Evolutionary conservation across 2,888 invertebrate genomes (phyloP).

Genomic region (Lepidonotus clava): DNA sequence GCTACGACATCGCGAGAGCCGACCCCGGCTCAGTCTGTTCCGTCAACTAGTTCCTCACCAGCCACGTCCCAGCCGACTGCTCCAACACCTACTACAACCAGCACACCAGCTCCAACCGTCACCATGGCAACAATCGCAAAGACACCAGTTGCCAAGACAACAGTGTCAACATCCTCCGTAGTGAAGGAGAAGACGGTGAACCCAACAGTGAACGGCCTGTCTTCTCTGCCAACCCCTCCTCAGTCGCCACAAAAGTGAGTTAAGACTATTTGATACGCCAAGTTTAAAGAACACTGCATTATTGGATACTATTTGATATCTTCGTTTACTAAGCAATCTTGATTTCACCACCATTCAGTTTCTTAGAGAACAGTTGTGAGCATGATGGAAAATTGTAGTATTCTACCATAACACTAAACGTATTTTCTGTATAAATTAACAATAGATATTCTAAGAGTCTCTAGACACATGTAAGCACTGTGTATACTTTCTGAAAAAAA

Average conservation of each 20-base stretch:
- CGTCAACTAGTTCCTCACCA: background rate
- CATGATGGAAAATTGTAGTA: too few relatives aligned
- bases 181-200: slow-evolving; percentile 4
- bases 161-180: slow-evolving; percentile 32
- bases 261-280: too few relatives aligned
- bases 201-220: slow-evolving; percentile 25
- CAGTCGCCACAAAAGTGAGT: slow-evolving; percentile 61
- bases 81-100: background rate
- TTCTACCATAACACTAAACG: too few relatives aligned
- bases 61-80: background rate
- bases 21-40: background rate
- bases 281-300: too few relatives aligned
- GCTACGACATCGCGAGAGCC: background rate
- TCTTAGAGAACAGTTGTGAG: too few relatives aligned
- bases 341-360: too few relatives aligned
- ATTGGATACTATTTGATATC: too few relatives aligned
- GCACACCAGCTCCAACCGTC: background rate
- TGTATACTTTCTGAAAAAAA: too few relatives aligned
- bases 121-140: slow-evolving; percentile 36
- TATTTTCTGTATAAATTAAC: too few relatives aligned
- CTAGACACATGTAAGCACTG: too few relatives aligned
- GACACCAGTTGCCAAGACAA: slow-evolving; percentile 11
- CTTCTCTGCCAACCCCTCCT: slow-evolving; percentile 57
- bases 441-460: too few relatives aligned
- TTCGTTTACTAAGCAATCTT: too few relatives aligned